Base-by-base conservation (phyloP, 2,888 invertebrate genomes). In the Agrotis ipsilon region DNA sequence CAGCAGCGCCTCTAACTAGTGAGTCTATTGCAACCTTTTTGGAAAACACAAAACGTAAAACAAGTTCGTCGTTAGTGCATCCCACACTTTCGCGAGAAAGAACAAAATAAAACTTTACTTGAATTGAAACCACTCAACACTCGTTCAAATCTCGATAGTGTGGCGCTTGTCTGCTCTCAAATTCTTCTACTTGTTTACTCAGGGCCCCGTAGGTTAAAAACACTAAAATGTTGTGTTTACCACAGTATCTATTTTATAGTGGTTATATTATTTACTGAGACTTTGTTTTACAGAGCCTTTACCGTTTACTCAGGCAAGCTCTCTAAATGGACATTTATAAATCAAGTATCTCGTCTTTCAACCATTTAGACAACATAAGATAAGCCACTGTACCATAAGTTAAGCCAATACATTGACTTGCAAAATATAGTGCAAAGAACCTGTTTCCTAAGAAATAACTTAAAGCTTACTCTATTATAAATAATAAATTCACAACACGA, bases 1-100 rank as follows among this genome's bases (percentile, higher is more conserved):
- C 90, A 9, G 80, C 89, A 6, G 92, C 90, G 1, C 89, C 92
- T 2, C 74, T 92, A 24, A 94, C 93, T 18, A 95, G 95, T 95
- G 77, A 94, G 93, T 90, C 59, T 18, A 48, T 46, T 55, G 9
- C 24, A 62, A 39, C 13, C 9, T n/a, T 59, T 55, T 73, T 45
- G 16, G 1, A 57, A 61, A 48, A 54, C 14, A 52, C 16, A 57
- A 57, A 72, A 52, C 39, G 32, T 18, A 13, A 58, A 54, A 43
- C 18, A 24, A 51, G 21, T 55, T 46, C 3, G 19, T 24, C 11
- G 45, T 46, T 71, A 65, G 46, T 43, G 27, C 39, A 45, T n/a
- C 39, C 39, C 24, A 66, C 64, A 49, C 43, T 27, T 32, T 11
- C 43, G 19, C 19, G 14, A 51, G 55, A 43, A 58, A 14, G 39